Percentiles rank a stretch among this genome's conserved stretches.
Evolutionary conservation across 2,797 vertebrate genomes (phyloP).

Genomic region (Adrianichthys oophorus): DNA sequence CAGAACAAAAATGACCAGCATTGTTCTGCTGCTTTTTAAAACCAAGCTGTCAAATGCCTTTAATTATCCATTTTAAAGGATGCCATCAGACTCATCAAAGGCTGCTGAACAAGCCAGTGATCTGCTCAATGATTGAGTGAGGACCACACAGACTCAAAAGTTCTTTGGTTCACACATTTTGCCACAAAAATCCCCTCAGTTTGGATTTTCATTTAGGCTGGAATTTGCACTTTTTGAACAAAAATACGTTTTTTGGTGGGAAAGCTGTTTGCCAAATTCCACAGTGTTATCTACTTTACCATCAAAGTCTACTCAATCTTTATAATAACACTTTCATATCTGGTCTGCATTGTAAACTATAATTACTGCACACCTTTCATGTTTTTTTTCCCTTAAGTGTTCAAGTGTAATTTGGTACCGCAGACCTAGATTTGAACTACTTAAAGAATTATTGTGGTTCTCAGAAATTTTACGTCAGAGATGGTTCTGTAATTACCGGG

Average conservation of each 20-base stretch:
- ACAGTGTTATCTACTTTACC: not conserved
- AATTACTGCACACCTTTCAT: too few relatives aligned
- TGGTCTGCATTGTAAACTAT: too few relatives aligned
- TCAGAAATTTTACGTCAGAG: too few relatives aligned
- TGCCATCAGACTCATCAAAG: constrained; percentile 46
- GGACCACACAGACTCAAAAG: constrained; percentile 47
- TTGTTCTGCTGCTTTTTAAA: constrained; percentile 38
- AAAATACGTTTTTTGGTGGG: not conserved
- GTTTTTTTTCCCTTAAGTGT: too few relatives aligned
- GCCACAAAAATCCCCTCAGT: constrained; percentile 1
- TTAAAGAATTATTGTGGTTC: too few relatives aligned
- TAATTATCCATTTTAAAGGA: constrained; percentile 50
- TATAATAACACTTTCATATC: too few relatives aligned
- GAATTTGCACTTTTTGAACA: constrained; percentile 1
- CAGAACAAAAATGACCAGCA: constrained; percentile 12
- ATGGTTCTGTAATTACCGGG: too few relatives aligned
- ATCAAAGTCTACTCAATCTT: not conserved
- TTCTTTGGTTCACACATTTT: constrained; percentile 11
- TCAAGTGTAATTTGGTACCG: too few relatives aligned
- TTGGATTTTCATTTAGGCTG: not conserved
- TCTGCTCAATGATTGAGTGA: constrained; percentile 39
- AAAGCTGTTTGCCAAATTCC: not conserved
- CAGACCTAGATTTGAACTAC: too few relatives aligned
- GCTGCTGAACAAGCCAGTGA: constrained; percentile 31
- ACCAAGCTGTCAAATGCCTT: constrained; percentile 51